Percentiles rank a stretch among this genome's conserved stretches.
These are phyloP conservation scores for Sanderia malayensis DNA, from an alignment of 30 jellyfish, hydroid and myxozoan genomes.

Conservation along the genomic window DNA sequence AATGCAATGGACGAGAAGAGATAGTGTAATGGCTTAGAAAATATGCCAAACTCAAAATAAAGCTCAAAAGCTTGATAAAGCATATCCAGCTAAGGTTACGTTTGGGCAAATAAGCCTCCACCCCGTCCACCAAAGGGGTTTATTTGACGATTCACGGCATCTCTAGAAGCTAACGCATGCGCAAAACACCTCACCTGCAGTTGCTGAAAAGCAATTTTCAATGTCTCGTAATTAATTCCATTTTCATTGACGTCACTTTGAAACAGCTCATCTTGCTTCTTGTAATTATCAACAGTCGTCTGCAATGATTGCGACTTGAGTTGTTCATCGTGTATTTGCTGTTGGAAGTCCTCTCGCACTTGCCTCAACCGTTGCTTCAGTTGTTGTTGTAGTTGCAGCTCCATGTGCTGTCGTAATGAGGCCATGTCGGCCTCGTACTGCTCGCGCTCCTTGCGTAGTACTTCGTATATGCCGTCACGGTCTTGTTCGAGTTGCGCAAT, in stretches of 20 bases:
- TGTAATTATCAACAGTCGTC: constrained; percentile 70
- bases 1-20: too few species aligned
- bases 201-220: constrained; percentile 88
- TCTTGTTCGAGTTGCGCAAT: constrained; percentile 74
- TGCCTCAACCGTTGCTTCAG: constrained; percentile 75
- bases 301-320: constrained; percentile 65
- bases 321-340: constrained; percentile 86
- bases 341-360: constrained; percentile 88
- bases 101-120: too few species aligned
- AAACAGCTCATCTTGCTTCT: constrained; percentile 58
- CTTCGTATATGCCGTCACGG: constrained; percentile 62
- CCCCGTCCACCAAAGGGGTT: too few species aligned
- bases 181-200: constrained; percentile 68
- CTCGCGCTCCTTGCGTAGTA: constrained; percentile 80
- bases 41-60: too few species aligned
- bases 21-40: too few species aligned
- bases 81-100: too few species aligned
- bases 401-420: constrained; percentile 77
- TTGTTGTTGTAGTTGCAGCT: constrained; percentile 86
- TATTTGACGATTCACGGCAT: too few species aligned
- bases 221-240: constrained; percentile 58
- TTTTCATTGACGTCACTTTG: constrained; percentile 76
- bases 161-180: too few species aligned
- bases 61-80: too few species aligned
- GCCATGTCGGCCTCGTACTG: constrained; percentile 50